Evolutionary conservation across 2,797 vertebrate genomes (phyloP).

Genomic region (Sarcophilus harrisii): DNA sequence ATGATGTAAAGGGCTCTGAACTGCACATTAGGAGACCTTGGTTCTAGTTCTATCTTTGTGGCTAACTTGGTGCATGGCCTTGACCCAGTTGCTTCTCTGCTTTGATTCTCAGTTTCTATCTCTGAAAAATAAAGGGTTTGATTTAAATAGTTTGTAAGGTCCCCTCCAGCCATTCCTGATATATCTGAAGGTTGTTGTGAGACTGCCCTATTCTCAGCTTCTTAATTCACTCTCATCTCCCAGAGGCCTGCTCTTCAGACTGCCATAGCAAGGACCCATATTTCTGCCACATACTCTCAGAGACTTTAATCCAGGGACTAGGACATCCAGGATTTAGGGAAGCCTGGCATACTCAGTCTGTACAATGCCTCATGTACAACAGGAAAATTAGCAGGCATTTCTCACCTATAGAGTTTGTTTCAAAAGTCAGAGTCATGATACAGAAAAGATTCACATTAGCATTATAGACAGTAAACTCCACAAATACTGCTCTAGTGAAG

Average conservation of each 20-base stretch:
- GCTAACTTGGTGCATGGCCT: background rate
- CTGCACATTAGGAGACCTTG: background rate
- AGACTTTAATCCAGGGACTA: background rate
- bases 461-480: conserved; percentile 97
- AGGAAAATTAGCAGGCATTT: background rate
- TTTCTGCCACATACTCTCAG: background rate
- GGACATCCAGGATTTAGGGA: background rate
- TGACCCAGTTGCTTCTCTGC: background rate
- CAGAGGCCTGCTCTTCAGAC: background rate
- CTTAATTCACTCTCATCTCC: background rate
- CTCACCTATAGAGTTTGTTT: conserved; percentile 93
- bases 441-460: conserved; percentile 97
- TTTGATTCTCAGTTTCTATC: background rate
- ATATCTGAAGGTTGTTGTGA: background rate
- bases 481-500: conserved; percentile 93
- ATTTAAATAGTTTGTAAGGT: background rate
- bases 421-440: conserved; percentile 92
- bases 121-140: background rate
- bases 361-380: background rate
- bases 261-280: background rate
- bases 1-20: background rate
- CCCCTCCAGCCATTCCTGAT: background rate
- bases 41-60: background rate
- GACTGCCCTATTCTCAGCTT: background rate
- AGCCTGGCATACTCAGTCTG: background rate